These are phyloP conservation scores for Nipponia nippon DNA, from an alignment of 2,113 vertebrate genomes.

Conservation along the genomic window DNA sequence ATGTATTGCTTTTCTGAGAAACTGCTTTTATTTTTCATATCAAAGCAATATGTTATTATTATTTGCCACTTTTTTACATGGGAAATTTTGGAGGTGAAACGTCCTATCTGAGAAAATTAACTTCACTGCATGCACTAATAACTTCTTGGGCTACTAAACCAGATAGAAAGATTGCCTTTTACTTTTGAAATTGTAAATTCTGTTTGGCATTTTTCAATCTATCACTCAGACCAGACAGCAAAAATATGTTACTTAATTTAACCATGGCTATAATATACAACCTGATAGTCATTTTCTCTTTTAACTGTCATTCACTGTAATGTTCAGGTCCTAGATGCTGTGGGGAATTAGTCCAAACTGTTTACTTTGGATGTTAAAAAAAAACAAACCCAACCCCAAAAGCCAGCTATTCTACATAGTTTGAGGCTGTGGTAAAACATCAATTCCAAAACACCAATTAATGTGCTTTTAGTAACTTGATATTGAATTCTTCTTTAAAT, in stretches of 20 bases:
- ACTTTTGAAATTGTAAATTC: not conserved
- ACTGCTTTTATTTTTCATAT: not conserved
- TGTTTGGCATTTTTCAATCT: not conserved
- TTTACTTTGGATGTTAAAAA: not conserved
- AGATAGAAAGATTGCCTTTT: not conserved
- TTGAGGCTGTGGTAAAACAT: not conserved
- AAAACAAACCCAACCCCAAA: not conserved
- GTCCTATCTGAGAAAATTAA: not conserved
- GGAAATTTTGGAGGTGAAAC: not conserved
- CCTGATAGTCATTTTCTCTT: not conserved
- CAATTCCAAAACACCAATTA: not conserved
- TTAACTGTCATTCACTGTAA: not conserved
- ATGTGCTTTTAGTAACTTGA: not conserved
- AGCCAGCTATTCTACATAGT: not conserved
- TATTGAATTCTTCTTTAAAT: not conserved
- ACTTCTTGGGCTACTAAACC: not conserved
- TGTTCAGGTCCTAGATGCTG: not conserved
- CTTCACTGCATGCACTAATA: not conserved
- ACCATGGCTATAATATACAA: not conserved
- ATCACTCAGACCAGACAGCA: not conserved
- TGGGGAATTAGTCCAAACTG: not conserved
- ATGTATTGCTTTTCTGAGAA: not conserved
- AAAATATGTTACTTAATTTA: not conserved
- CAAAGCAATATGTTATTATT: not conserved
- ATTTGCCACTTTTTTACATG: not conserved